A percentile compares a stretch with the other conserved stretches of the same genome.
These are phyloP conservation scores for Drosophila tropicalis DNA, from an alignment of 1,140 invertebrate genomes.

Conservation along the genomic window DNA sequence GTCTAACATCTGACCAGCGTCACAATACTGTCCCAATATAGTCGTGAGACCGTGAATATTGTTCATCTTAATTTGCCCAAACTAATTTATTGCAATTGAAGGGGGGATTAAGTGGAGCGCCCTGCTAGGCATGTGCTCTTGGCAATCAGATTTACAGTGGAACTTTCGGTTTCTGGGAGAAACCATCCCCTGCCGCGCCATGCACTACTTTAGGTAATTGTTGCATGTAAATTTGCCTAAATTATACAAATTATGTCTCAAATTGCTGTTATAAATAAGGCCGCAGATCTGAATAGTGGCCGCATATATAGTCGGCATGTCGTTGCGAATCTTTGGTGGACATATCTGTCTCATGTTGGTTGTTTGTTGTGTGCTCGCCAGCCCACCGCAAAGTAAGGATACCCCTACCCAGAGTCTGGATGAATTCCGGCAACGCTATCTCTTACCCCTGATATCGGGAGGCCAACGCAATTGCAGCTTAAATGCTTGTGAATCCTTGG, in stretches of 20 bases:
- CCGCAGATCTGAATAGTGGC: background rate
- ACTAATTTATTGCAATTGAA: background rate
- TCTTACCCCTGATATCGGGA: slow-evolving; percentile 57
- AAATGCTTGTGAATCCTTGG: slow-evolving; percentile 71
- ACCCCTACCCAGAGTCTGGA: slow-evolving; percentile 47
- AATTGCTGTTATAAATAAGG: slow-evolving; percentile 48
- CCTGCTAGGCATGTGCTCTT: slow-evolving; percentile 6
- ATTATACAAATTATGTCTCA: slow-evolving; percentile 61
- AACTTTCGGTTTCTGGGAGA: slow-evolving; percentile 46
- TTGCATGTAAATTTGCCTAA: slow-evolving; percentile 68
- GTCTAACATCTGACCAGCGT: too few species aligned
- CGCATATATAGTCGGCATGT: slow-evolving; percentile 44
- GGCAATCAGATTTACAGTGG: slow-evolving; percentile 5
- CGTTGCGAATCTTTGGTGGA: slow-evolving; percentile 20
- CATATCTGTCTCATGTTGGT: slow-evolving; percentile 28
- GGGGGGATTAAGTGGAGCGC: background rate
- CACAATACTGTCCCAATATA: too few species aligned
- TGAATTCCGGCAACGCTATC: slow-evolving; percentile 63
- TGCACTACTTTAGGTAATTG: slow-evolving; percentile 72
- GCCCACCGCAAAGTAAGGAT: slow-evolving; percentile 36
- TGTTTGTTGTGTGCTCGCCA: slow-evolving; percentile 15
- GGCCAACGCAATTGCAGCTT: slow-evolving; percentile 62
- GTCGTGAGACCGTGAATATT: background rate
- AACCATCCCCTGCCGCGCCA: slow-evolving; percentile 35
- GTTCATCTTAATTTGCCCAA: background rate